Percentiles rank a stretch among this genome's conserved stretches.
Evolutionary conservation across 2,113 vertebrate genomes (phyloP).

Genomic region (Abramis brama): DNA sequence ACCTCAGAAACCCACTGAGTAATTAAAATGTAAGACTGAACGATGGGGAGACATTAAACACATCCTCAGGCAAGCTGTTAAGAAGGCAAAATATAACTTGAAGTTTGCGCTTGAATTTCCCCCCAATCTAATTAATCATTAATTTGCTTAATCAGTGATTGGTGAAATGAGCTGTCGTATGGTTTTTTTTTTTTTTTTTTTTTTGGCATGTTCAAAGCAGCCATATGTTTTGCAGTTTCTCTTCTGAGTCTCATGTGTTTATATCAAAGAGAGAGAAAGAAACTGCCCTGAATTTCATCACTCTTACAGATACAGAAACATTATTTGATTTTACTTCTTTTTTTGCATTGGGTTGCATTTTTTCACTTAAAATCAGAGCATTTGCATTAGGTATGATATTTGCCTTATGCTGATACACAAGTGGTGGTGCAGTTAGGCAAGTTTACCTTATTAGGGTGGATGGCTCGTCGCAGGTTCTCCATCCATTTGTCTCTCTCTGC

Average conservation of each 20-base stretch:
- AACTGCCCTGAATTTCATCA: conserved; percentile 19
- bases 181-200: conserved; percentile 45
- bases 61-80: conserved; percentile 22
- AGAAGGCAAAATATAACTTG: conserved; percentile 16
- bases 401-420: not conserved
- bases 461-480: conserved; percentile 96
- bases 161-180: conserved; percentile 45
- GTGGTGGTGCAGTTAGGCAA: not conserved
- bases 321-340: not conserved
- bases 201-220: conserved; percentile 43
- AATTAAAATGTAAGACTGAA: conserved; percentile 53
- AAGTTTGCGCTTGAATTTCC: conserved; percentile 6
- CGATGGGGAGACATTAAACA: conserved; percentile 30
- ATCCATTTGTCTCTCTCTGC: conserved; percentile 99
- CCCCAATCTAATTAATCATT: conserved; percentile 59
- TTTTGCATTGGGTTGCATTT: not conserved
- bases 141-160: conserved; percentile 64
- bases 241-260: not conserved
- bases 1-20: conserved; percentile 49
- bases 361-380: not conserved
- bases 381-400: not conserved
- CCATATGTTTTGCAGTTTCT: conserved; percentile 41
- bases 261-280: conserved; percentile 29
- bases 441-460: conserved; percentile 96
- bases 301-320: not conserved